Evolutionary conservation across 2,888 invertebrate genomes (phyloP), one percentile per base, ranked within the genome.

Genomic region (Emmelina monodactyla): DNA sequence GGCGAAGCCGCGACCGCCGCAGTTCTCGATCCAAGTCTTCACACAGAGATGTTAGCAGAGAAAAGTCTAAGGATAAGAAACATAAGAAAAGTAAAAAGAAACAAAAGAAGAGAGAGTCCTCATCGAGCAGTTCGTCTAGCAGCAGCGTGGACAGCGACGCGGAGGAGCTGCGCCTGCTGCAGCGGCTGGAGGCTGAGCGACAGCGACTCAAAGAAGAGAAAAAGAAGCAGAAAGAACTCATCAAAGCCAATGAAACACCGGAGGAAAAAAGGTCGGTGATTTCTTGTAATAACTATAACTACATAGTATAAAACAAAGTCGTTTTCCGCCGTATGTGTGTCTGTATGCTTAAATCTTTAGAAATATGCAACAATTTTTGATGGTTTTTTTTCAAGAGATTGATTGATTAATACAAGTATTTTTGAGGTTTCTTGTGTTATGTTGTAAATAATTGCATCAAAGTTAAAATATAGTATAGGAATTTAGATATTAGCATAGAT

Each of bases 211-310:
- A 84, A 6, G 84, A 89, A 16, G 88, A 89, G 31, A 84, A 82
- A 34, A 84, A 82, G 39, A 83, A 83, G 2, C 80, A 85, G 37
- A 94, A 93, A 49, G 91, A 92, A 47, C 52, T 86, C 34, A 58
- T 87, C 57, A 99, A 99, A 67, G 88, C 91, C 0, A 87, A 87
- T 35, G 98, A 99, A 78, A 97, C 97, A 0, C 92, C 97, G 0
- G 97, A 97, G 64, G 96, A 99, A 61, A 98, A 98, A 61, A 80
- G 85, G 80, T 78, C 44, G 15, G 16, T n/a, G n/a, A n/a, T n/a
- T n/a, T n/a, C n/a, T n/a, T n/a, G n/a, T n/a, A n/a, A n/a, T n/a
- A n/a, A 19, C n/a, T n/a, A n/a, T n/a, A n/a, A n/a, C n/a, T n/a
- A n/a, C n/a, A n/a, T n/a, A n/a, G n/a, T n/a, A n/a, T n/a, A n/a